phyloP scores from a whole-genome alignment of 1,140 invertebrate genomes.

The Plectus sambesii region DNA sequence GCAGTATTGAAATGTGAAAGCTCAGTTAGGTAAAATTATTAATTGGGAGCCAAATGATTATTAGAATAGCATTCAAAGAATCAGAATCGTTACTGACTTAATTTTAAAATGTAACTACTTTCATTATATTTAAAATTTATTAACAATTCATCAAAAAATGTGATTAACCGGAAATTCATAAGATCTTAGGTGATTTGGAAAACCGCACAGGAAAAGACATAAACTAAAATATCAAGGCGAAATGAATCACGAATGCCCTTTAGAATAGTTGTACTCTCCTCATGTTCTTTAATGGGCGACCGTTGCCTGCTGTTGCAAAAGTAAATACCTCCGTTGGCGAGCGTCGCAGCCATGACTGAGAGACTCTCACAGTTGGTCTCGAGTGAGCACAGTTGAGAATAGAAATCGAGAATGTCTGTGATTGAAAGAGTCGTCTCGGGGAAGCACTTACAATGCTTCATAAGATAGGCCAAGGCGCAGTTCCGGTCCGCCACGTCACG shows the following conservation, averaged over 20 bases:
- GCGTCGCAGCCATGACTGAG: slow-evolving; percentile 72
- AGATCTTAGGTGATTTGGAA: no score
- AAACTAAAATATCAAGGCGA: no score
- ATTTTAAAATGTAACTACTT: slow-evolving; percentile 2
- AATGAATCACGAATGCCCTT: no score
- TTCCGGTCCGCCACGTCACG: slow-evolving; percentile 87
- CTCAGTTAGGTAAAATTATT: no score
- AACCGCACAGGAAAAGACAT: slow-evolving; percentile 43
- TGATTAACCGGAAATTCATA: slow-evolving; percentile 49
- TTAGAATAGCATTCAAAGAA: no score
- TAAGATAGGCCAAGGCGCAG: slow-evolving; percentile 89
- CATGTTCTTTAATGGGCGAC: no score
- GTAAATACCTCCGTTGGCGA: slow-evolving; percentile 91
- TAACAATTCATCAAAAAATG: slow-evolving; percentile 79
- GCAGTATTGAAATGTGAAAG: no score
- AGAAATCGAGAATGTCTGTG: slow-evolving; percentile 86
- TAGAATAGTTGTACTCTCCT: no score
- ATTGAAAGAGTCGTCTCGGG: slow-evolving; percentile 4
- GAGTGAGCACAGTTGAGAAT: slow-evolving; percentile 84
- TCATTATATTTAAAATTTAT: slow-evolving; percentile 67
- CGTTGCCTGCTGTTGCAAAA: slow-evolving; percentile 84
- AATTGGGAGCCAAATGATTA: no score
- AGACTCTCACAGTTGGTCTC: slow-evolving; percentile 75
- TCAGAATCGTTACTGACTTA: slow-evolving; percentile 1
- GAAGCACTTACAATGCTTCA: slow-evolving; percentile 85